Evolutionary conservation across 2,888 invertebrate genomes (phyloP), one percentile per base, ranked within the genome.

Genomic region (Auanema freiburgensis): DNA sequence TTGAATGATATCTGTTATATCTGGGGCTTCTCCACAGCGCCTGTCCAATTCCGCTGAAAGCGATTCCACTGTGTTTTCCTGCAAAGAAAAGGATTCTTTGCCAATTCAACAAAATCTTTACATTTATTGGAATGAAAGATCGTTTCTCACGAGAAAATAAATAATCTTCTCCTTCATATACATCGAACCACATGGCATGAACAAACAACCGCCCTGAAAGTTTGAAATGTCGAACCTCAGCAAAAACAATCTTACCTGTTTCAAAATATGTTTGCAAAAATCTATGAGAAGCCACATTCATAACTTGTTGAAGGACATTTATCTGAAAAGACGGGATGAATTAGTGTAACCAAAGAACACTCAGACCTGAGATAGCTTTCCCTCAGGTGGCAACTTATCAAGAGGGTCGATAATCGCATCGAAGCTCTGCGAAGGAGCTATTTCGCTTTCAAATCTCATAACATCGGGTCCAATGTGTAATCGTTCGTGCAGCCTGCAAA

Each of bases 361-460:
- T 12, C 62, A 1, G 11, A 93, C 92, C 88, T 94, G 94, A 6
- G 95, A 95, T 58, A 96, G 86, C 86, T 94, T 94, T 84, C 96
- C 95, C 85, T 92, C 91, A 62, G 90, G 87, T 58, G 89, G 88
- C 84, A 94, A 93, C 93, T 89, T 65, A 53, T 79, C 72, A 53
- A 94, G 92, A 0, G 92, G 92, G 85, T 96, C 96, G 74, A 96
- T 95, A 83, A 92, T 92, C 0, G 94, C 95, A 0, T 92, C 91
- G 84, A 95, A 93, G 84, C 69, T 69, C 53, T 74, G 71, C 18
- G 64, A 66, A 6, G 71, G 74, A 2, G 65, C 40, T 0, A 76
- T 69, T 56, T 72, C 69, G 6, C 63, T 67, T 1, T 71, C 59
- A 59, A 76, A 78, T 21, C 65, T 59, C 65, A 77, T 68, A 12